Evolutionary conservation across 1,140 invertebrate genomes (phyloP), one percentile per base, ranked within the genome.

Genomic region (Eciton burchellii): DNA sequence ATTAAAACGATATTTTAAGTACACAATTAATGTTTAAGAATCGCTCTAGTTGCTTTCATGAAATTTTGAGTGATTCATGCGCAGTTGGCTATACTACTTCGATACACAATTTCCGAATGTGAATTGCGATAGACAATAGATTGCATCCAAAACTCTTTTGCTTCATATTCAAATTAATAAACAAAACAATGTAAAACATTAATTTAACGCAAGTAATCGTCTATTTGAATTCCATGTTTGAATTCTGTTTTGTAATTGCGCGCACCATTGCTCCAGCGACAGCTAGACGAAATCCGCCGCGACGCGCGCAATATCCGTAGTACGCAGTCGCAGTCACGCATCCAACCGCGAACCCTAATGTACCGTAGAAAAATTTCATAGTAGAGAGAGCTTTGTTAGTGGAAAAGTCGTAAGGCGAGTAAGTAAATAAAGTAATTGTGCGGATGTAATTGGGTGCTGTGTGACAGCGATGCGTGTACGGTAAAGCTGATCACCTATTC

Each of bases 351-450:
- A 63, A 83, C 81, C 73, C 89, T 59, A 21, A 49, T 12, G 52
- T 21, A 86, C 63, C 73, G 56, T 82, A 89, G 79, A 91, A 90
- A 91, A 91, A 90, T 90, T 91, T 87, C 86, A 89, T 89, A 91
- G 90, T 91, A 89, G 88, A 86, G 88, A 79, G 88, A 88, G 87
- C 43, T 85, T 89, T 90, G 86, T 88, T 90, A 88, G 90, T 90
- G 90, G 83, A 90, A 87, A 86, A 90, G 89, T 90, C 83, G 70
- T 60, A 84, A 74, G 73, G 86, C 86, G 57, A 74, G 89, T 90
- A 90, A 90, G 89, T 90, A 90, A 90, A 90, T 85, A 89, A 85
- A 68, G 49, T 16, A 41, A 16, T 49, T 21, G 63, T 68, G 47
- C 12, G 45, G 29, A 43, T 19, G 56, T 71, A 79, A 35, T 77